Evolutionary conservation across 37 sponge, comb jelly and placozoan species (phyloP).

Genomic region (Hormiphora californensis): DNA sequence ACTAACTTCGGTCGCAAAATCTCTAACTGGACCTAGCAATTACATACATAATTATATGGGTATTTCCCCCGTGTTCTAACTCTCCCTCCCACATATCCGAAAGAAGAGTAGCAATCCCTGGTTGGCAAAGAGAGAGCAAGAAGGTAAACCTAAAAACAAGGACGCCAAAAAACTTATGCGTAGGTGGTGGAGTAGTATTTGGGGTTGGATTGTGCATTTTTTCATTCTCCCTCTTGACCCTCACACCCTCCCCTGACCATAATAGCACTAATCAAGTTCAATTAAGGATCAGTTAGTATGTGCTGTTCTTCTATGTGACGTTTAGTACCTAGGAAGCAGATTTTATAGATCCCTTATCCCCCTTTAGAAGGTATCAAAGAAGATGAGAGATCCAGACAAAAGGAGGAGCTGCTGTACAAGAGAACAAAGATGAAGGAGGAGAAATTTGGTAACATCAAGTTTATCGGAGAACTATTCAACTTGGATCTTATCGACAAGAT

Average conservation of each 20-base stretch:
- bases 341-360: background rate
- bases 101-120: constrained; percentile 49
- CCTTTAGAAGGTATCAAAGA: background rate
- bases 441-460: constrained; percentile 53
- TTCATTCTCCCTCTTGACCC: too few species aligned
- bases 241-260: too few species aligned
- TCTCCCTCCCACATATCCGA: too few species aligned
- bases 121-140: constrained; percentile 24
- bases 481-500: too few species aligned
- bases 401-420: constrained; percentile 37
- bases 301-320: background rate
- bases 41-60: too few species aligned
- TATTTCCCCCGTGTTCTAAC: too few species aligned
- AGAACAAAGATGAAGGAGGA: constrained; percentile 16
- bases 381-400: background rate
- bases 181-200: too few species aligned
- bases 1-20: too few species aligned
- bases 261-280: background rate
- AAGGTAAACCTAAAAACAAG: too few species aligned
- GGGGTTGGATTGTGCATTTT: too few species aligned
- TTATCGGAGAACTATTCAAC: constrained; percentile 46
- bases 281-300: background rate
- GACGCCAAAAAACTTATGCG: too few species aligned
- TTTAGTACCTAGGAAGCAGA: background rate
- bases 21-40: too few species aligned